phyloP scores from a whole-genome alignment of 2,113 vertebrate genomes.

The Anguilla japonica region DNA sequence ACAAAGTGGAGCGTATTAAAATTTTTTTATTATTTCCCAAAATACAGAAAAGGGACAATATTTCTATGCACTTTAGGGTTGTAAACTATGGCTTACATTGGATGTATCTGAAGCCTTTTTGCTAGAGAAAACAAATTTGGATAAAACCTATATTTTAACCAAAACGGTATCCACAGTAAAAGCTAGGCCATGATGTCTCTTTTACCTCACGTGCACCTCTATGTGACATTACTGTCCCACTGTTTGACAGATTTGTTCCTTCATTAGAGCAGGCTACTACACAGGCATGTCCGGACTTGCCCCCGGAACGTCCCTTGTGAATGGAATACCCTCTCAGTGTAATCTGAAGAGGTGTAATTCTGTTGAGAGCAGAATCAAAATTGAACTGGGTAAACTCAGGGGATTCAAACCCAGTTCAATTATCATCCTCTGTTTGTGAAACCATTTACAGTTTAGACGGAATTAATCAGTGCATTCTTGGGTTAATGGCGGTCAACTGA shows the following conservation, averaged over 20 bases:
- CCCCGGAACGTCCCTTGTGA: not conserved
- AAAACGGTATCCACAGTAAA: not conserved
- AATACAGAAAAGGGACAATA: not conserved
- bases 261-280: not conserved
- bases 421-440: conserved; percentile 12
- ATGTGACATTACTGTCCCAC: not conserved
- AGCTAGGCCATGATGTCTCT: not conserved
- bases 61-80: not conserved
- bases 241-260: not conserved
- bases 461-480: conserved; percentile 16
- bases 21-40: not conserved
- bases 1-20: not conserved
- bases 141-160: not conserved
- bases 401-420: not conserved
- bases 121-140: too few species aligned
- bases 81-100: not conserved
- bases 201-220: not conserved
- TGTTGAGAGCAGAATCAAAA: conserved; percentile 15
- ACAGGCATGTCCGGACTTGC: conserved; percentile 1
- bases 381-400: conserved; percentile 6
- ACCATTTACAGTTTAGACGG: conserved; percentile 10
- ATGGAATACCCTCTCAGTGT: conserved; percentile 1
- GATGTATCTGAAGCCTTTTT: not conserved
- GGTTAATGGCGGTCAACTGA: not conserved
- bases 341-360: conserved; percentile 19